Evolutionary conservation across 2,888 invertebrate genomes (phyloP).

Genomic region (Galerucella pusilla): DNA sequence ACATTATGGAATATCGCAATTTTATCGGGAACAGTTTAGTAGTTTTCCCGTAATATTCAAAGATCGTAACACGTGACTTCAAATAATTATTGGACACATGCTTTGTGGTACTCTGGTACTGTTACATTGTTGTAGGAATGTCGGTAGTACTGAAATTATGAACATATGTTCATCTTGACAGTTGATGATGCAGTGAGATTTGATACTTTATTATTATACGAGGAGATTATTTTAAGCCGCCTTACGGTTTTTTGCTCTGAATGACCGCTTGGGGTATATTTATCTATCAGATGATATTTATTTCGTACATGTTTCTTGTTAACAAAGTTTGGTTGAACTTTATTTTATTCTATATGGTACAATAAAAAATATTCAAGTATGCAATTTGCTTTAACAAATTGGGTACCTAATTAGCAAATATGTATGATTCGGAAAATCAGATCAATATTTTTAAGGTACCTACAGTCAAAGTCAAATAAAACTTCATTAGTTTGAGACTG

Average conservation of each 20-base stretch:
- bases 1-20: constrained; percentile 40
- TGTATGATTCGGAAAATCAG: no score
- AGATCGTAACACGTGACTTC: constrained; percentile 63
- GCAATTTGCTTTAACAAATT: no score
- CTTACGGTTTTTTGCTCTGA: constrained; percentile 14
- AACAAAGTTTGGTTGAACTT: no score
- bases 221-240: constrained; percentile 29
- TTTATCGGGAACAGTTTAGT: constrained; percentile 24
- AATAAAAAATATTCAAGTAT: no score
- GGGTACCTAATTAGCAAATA: no score
- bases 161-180: constrained; percentile 61
- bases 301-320: background rate
- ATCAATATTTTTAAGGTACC: no score
- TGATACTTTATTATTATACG: constrained; percentile 49
- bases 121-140: constrained; percentile 60
- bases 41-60: constrained; percentile 51
- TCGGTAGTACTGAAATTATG: constrained; percentile 57
- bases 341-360: no score
- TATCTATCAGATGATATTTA: background rate
- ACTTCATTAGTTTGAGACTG: no score
- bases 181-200: constrained; percentile 47
- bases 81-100: constrained; percentile 59
- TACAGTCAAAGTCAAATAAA: no score
- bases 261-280: constrained; percentile 15
- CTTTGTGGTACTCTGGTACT: constrained; percentile 59